These are phyloP conservation scores for Drosophila varians DNA, from an alignment of 1,140 invertebrate species.

Conservation along the genomic window DNA sequence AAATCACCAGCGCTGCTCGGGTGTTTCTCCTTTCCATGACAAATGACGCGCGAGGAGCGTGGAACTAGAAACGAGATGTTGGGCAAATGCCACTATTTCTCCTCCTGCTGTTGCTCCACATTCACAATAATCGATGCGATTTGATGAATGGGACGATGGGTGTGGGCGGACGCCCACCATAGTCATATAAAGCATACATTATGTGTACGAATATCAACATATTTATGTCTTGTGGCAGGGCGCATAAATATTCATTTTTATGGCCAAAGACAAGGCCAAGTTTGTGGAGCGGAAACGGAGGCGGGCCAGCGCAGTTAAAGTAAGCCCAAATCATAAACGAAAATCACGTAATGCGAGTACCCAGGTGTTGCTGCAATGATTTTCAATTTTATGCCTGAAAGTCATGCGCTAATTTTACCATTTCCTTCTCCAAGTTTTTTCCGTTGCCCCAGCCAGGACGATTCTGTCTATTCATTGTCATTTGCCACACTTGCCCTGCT, in stretches of 20 bases:
- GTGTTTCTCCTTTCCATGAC: conserved; percentile 59
- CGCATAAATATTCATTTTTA: conserved; percentile 80
- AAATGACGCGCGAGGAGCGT: conserved; percentile 57
- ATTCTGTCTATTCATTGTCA: conserved; percentile 78
- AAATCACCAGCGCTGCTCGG: conserved; percentile 61
- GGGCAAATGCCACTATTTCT: conserved; percentile 2
- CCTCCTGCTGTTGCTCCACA: conserved; percentile 29
- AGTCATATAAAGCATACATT: conserved; percentile 60
- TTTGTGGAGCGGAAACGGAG: conserved; percentile 24
- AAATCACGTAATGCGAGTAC: conserved; percentile 73
- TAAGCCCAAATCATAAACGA: conserved; percentile 79
- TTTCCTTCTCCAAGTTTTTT: conserved; percentile 7
- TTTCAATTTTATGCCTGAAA: conserved; percentile 80
- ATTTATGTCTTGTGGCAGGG: conserved; percentile 64
- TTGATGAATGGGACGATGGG: conserved; percentile 60
- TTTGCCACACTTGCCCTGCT: conserved; percentile 57
- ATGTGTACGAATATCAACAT: conserved; percentile 57
- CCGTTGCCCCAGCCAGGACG: background rate
- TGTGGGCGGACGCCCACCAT: conserved; percentile 27
- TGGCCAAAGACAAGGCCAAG: conserved; percentile 61
- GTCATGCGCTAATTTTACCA: conserved; percentile 76
- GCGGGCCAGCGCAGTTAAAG: conserved; percentile 73
- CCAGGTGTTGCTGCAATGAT: conserved; percentile 81
- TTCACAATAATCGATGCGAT: conserved; percentile 77
- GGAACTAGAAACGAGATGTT: no score